Evolutionary conservation across 2,888 invertebrate species (phyloP), one percentile per base, ranked within the genome.

Genomic region (Eupithecia dodoneata): DNA sequence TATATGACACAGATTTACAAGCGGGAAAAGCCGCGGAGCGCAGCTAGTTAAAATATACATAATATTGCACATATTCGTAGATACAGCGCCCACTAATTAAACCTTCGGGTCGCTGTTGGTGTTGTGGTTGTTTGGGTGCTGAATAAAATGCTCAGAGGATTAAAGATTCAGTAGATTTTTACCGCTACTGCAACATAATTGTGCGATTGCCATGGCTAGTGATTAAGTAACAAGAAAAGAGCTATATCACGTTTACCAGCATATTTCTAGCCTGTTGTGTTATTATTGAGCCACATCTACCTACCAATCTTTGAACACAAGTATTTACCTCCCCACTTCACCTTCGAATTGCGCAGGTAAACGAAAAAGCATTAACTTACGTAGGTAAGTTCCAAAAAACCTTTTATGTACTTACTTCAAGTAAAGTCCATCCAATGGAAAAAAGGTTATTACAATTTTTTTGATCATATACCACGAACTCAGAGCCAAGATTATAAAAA

Each of bases 291-390:
- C 30, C 4, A 63, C 18, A 63, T 30, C 59, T 55, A 59, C 59
- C 59, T 55, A 59, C 59, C 59, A 59, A 18, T 59, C 63, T 63
- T 63, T 30, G 63, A 63, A 63, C 59, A 59, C 30, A 63, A 63
- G 63, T 30, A 63, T 63, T 63, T 63, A 63, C 12, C 63, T 63
- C 4, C 18, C 59, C 63, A 63, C 63, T 30, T 63, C 30, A 63
- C 12, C 63, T 59, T 59, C 63, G 30, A 18, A 10, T n/a, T 59
- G 3, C 9, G 9, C 9, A 59, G n/a, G 59, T 59, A 59, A 59
- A 18, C 18, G 30, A 30, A 30, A 30, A 1, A 59, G n/a, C 59
- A 59, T 63, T 18, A 30, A 59, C 63, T 4, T 7, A 44, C 44
- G 44, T 44, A 44, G 44, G 10, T 18, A 59, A 59, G 63, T 2